phyloP scores from a whole-genome alignment of 1,140 invertebrate genomes.

The Anastatus disparis region DNA sequence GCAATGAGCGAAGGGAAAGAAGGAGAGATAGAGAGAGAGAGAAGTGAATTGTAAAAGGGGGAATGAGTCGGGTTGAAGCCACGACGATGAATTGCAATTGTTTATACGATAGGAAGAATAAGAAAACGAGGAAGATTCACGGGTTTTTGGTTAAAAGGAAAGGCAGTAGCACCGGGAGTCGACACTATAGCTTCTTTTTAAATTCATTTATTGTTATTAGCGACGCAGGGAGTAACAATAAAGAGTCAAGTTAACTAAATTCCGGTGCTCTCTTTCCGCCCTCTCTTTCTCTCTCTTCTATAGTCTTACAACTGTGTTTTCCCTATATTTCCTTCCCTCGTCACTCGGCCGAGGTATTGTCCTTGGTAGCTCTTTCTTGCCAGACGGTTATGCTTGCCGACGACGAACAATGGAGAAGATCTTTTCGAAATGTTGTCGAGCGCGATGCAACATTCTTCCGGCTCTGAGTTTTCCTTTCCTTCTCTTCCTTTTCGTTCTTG shows the following conservation, averaged over 20 bases:
- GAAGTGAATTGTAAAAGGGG: too few species aligned
- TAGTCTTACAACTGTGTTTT: not conserved
- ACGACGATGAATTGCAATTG: not conserved
- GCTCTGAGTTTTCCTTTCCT: not conserved
- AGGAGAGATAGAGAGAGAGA: not conserved
- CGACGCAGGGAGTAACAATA: not conserved
- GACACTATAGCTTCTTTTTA: not conserved
- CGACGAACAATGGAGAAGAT: slow-evolving; percentile 11
- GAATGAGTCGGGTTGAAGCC: too few species aligned
- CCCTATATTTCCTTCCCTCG: not conserved
- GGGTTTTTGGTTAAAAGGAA: too few species aligned
- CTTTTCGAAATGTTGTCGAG: slow-evolving; percentile 14
- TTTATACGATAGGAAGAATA: not conserved
- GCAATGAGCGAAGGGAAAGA: not conserved
- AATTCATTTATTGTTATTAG: slow-evolving; percentile 12
- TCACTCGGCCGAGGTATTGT: slow-evolving; percentile 7
- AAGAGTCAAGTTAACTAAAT: slow-evolving; percentile 15
- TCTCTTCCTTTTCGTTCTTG: too few species aligned
- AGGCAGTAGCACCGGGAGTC: too few species aligned
- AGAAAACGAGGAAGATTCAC: too few species aligned
- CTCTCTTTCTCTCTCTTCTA: not conserved
- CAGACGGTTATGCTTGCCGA: slow-evolving; percentile 13
- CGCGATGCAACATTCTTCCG: slow-evolving; percentile 2
- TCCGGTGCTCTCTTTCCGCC: not conserved
- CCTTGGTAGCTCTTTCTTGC: not conserved